These are phyloP conservation scores for Chondrilla cf. caribensis DNA, from an alignment of 37 sponge, comb jelly and placozoan species.

Conservation along the genomic window DNA sequence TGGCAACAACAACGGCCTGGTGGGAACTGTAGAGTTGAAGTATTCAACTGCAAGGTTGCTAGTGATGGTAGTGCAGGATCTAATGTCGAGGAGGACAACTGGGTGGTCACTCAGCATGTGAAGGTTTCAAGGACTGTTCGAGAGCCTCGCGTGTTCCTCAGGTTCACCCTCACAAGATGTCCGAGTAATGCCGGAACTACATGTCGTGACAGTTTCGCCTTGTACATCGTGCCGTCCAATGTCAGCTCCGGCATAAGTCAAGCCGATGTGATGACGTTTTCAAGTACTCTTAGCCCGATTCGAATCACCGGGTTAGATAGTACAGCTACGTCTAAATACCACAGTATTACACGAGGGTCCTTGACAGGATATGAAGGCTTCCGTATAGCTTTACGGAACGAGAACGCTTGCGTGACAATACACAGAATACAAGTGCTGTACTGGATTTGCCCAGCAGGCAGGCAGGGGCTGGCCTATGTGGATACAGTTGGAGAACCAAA, in stretches of 20 bases:
- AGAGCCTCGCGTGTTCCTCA: background rate
- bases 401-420: background rate
- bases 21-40: no score
- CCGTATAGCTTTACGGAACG: background rate
- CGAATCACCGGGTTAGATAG: background rate
- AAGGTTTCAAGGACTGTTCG: background rate
- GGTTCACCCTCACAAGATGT: background rate
- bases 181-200: no score
- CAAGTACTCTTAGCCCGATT: background rate
- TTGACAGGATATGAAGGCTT: background rate
- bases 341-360: background rate
- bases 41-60: no score
- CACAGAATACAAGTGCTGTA: constrained; percentile 4
- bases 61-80: no score
- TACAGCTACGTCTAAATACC: background rate
- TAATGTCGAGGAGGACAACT: no score
- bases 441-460: constrained; percentile 12
- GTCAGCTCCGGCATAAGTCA: background rate
- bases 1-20: no score
- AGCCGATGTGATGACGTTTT: background rate
- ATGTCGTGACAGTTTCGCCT: background rate
- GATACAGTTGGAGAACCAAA: no score
- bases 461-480: no score
- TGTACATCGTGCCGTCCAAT: background rate
- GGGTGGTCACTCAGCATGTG: background rate